Base-by-base conservation (phyloP, 92 coral and sea anemone genomes). In the Epizoanthus fatuus region DNA sequence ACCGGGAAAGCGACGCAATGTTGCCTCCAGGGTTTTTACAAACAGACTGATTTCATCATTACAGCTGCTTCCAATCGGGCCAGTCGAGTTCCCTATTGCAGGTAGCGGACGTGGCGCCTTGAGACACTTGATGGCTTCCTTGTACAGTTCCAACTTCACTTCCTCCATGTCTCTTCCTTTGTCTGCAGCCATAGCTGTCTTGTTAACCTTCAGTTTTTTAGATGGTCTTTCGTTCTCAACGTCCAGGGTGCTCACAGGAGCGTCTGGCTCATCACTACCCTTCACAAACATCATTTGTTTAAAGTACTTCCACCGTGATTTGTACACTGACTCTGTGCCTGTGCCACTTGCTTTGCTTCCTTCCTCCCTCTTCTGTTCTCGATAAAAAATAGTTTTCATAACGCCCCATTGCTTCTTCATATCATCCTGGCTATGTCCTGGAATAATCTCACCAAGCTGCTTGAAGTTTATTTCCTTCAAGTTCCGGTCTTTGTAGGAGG, bases 261-360 rank as follows among this genome's bases (percentile, higher is more conserved):
- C 80, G 68, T 89, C 89, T 4, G 73, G 20, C 38, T 84, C 86
- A 53, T 79, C 89, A 40, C 79, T 69, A 3, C 83, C 89, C 72
- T 88, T 74, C 40, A 83, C 39, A 19, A 83, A 88, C 81, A 75
- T 67, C 86, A 85, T 38, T 3, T 13, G 3, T 39, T 84, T 59
- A 15, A 57, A 63, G 37, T 4, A 70, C 35, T 64, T 78, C 86
- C 86, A 84, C 37, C n/a, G 83, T 15, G 84, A 84, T 0, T 47
- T 72, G 86, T 90, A 84, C 4, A 65, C 77, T 3, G 75, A 14
- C 15, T 84, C 82, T 4, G 93, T 54, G 15, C 89, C 93, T 3
- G 90, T 22, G 15, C 88, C 90, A 86, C 84, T 80, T 7, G 66
- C 68, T 47, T 72, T 90, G 81, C 87, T 86, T 7, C 81, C 85